Conservation (phyloP, 1,140 invertebrate species). For the Coptotermes formosanus region DNA sequence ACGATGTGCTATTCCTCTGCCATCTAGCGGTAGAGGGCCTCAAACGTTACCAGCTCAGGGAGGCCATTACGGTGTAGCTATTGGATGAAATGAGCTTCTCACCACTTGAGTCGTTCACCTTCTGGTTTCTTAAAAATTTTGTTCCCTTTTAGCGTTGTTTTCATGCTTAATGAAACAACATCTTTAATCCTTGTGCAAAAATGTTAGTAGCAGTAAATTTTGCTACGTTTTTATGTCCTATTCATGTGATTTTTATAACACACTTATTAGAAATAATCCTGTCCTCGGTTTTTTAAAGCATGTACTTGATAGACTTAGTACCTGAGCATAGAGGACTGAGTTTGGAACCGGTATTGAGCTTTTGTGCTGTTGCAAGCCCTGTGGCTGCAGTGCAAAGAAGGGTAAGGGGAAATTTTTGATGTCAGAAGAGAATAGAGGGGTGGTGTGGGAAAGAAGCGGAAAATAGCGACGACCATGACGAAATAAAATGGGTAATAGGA, state of each 20-base stretch:
- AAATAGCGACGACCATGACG: neutral
- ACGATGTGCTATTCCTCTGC: conserved; percentile 34
- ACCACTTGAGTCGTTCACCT: conserved; percentile 23
- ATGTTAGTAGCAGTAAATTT: neutral
- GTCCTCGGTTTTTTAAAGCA: neutral
- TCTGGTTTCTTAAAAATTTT: conserved; percentile 21
- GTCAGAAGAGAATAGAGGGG: no score
- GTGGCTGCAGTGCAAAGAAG: neutral
- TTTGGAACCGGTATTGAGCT: neutral
- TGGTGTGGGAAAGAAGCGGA: neutral
- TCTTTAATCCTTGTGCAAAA: neutral
- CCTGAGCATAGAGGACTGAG: neutral
- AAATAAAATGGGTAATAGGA: neutral
- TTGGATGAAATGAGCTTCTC: conserved; percentile 23
- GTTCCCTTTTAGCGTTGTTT: neutral
- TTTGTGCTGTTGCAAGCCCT: neutral
- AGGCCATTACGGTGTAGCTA: conserved; percentile 25
- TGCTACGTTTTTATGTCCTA: neutral
- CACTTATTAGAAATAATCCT: neutral
- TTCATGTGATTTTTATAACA: neutral
- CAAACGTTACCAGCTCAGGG: conserved; percentile 31
- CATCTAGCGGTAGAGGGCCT: conserved; percentile 33
- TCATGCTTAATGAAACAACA: conserved; percentile 5
- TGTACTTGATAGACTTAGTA: neutral
- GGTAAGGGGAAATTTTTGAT: neutral